A percentile compares a stretch with the other conserved stretches of the same genome.
Evolutionary conservation across 2,888 invertebrate genomes (phyloP).

Genomic region (Aleiodes leptofemur): DNA sequence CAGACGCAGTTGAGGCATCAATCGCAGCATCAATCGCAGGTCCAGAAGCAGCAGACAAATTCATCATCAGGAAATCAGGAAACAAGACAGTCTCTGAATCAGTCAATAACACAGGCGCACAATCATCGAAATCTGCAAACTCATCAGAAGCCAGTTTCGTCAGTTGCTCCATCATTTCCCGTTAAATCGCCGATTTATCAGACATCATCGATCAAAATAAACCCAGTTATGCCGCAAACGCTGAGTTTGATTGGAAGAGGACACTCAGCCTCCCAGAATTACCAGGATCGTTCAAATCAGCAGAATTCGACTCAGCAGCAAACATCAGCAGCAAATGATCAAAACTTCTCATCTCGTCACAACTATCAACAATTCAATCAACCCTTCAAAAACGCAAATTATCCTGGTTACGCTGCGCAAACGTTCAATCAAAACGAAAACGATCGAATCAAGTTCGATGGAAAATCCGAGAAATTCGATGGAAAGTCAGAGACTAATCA

Average conservation of each 20-base stretch:
- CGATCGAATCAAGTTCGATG: conserved; percentile 61
- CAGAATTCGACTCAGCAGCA: conserved; percentile 50
- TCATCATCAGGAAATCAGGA: conserved; percentile 66
- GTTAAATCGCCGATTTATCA: conserved; percentile 84
- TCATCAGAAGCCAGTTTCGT: conserved; percentile 90
- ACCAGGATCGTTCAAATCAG: conserved; percentile 51
- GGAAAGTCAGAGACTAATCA: conserved; percentile 56
- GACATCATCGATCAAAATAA: conserved; percentile 88
- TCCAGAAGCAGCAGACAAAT: conserved; percentile 77
- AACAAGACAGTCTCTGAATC: conserved; percentile 38
- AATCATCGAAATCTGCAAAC: conserved; percentile 69
- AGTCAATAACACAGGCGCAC: conserved; percentile 62
- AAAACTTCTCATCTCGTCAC: conserved; percentile 60
- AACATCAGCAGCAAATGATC: conserved; percentile 59
- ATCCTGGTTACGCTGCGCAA: conserved; percentile 53
- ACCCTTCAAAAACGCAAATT: conserved; percentile 58
- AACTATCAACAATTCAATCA: conserved; percentile 54
- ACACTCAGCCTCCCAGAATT: conserved; percentile 58
- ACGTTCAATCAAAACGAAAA: conserved; percentile 62
- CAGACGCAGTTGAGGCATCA: conserved; percentile 76
- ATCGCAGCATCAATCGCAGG: conserved; percentile 78
- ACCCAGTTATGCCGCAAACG: conserved; percentile 87
- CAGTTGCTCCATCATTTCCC: conserved; percentile 87
- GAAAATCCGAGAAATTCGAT: conserved; percentile 61
- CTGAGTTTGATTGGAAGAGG: conserved; percentile 75